Base-by-base conservation (phyloP, 2,888 invertebrate species). In the Acanthosepion lycidas region DNA sequence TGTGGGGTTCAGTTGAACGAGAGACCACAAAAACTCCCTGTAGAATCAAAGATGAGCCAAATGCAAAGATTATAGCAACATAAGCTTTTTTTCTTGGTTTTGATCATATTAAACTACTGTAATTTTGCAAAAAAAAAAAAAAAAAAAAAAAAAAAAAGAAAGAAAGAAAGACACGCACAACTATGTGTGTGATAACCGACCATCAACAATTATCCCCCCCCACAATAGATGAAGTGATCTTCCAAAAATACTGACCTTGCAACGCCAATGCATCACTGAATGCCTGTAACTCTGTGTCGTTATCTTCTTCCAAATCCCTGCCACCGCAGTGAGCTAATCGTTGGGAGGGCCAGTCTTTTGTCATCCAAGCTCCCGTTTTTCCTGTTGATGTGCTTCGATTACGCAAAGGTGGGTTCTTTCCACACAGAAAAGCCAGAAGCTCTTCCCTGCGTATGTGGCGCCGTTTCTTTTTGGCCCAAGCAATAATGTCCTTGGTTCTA, bases 401-500 rank as follows among this genome's bases (percentile, higher is more conserved):
- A n/a, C 97, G 95, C 42, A 98, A 98, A 95, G 98, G 98, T 95
- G 98, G 98, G 94, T 95, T 96, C 96, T 97, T 97, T 91, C 98
- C 98, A 96, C 98, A 98, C 95, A 98, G 98, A 98, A 98, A 98
- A 42, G 98, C 98, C 96, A 98, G 97, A 53, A 98, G 98, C 97
- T 98, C 98, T 96, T 98, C 98, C 91, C 98, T 98, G 53, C 98
- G 98, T 96, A 98, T 98, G 97, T 98, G 98, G 96, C 98, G 98
- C 96, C 98, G 98, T 94, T 97, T 96, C 97, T 98, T 98, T 96
- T 98, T 98, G 33, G 98, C 98, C 98, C 98, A 98, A 96, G 98
- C 98, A 96, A 98, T 98, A 96, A 98, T 97, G 97, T 98, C 98
- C 97, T 98, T 98, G 96, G 98, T 98, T 96, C 98, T 98, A 97